Conservation (phyloP, 2,888 invertebrate genomes). For the Habroteleia sp. region DNA sequence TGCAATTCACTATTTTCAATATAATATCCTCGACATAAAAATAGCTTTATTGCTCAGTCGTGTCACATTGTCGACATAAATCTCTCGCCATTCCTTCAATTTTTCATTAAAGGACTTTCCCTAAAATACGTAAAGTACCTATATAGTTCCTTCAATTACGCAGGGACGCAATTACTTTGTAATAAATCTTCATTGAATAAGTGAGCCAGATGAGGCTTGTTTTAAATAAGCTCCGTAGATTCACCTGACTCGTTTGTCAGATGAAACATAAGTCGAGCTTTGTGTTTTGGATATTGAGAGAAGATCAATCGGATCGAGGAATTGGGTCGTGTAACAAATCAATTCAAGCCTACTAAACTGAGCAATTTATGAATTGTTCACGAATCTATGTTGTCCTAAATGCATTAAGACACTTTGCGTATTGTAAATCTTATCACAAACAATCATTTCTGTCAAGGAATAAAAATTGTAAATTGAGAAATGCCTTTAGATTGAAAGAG, state of each 20-base stretch:
- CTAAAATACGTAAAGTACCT: neutral
- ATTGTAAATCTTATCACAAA: constrained; percentile 33
- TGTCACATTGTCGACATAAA: neutral
- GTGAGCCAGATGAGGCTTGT: constrained; percentile 32
- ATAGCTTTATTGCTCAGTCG: constrained; percentile 8
- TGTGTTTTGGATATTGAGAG: constrained; percentile 53
- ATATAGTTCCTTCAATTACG: constrained; percentile 15
- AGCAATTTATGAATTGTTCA: constrained; percentile 46
- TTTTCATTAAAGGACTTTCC: constrained; percentile 11
- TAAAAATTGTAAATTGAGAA: no score
- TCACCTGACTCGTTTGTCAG: constrained; percentile 51
- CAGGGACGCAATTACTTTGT: constrained; percentile 21
- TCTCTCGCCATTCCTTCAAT: neutral
- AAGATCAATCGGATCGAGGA: constrained; percentile 54
- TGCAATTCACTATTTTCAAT: no score
- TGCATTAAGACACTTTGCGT: no score
- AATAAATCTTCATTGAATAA: constrained; percentile 42
- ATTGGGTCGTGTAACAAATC: constrained; percentile 63
- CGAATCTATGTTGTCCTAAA: constrained; percentile 40
- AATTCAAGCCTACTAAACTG: constrained; percentile 46
- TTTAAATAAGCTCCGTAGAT: constrained; percentile 48
- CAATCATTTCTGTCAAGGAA: constrained; percentile 38
- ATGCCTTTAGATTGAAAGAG: no score
- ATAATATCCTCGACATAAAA: neutral
- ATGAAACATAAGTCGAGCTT: constrained; percentile 51